These are phyloP conservation scores for Cochlearius cochlearius DNA, from an alignment of 2,113 vertebrate genomes.

Conservation along the genomic window DNA sequence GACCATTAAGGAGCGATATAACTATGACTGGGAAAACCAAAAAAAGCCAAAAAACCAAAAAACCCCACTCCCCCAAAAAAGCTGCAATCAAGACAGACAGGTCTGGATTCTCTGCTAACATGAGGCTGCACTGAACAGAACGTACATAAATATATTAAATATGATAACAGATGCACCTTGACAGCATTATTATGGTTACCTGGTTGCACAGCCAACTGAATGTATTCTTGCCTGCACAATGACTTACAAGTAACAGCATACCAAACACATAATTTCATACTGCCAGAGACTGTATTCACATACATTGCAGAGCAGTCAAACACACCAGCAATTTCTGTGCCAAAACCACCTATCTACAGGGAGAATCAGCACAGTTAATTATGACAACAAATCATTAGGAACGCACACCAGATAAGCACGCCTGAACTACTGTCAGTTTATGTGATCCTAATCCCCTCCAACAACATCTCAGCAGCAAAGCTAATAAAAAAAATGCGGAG, in stretches of 20 bases:
- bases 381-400: slow-evolving; percentile 27
- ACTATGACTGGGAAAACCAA: neutral
- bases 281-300: neutral
- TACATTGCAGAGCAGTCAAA: neutral
- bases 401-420: accelerated
- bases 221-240: neutral
- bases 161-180: neutral
- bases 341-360: neutral
- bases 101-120: neutral
- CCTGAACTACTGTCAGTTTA: neutral
- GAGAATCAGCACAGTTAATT: slow-evolving; percentile 6
- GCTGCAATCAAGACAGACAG: neutral
- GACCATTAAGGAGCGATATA: neutral
- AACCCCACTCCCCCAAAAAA: neutral
- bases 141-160: neutral
- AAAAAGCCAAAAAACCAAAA: neutral
- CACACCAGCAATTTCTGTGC: neutral
- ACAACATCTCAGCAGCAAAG: neutral
- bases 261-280: neutral
- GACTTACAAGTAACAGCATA: neutral
- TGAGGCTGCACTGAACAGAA: neutral
- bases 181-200: neutral
- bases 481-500: neutral
- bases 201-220: neutral
- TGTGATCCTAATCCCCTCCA: neutral